phyloP scores from a whole-genome alignment of 1,140 invertebrate species.

The Pissodes strobi region DNA sequence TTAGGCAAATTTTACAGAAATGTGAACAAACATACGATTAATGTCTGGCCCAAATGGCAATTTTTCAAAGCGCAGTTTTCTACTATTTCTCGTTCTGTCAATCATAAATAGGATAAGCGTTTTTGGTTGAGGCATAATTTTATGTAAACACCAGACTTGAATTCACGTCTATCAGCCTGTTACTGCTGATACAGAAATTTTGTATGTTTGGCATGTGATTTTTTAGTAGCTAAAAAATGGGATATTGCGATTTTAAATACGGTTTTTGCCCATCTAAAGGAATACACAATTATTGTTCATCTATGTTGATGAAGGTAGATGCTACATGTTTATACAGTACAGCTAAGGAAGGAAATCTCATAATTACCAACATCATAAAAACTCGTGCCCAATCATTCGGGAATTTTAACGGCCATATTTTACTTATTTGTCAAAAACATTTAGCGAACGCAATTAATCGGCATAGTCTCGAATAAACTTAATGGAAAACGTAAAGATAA shows the following conservation, averaged over 20 bases:
- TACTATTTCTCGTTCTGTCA: slow-evolving; percentile 2
- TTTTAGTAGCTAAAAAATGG: too few species aligned
- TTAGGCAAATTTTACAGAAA: slow-evolving; percentile 12
- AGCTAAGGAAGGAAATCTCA: too few species aligned
- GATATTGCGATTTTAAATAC: too few species aligned
- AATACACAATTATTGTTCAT: too few species aligned
- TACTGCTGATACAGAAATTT: too few species aligned
- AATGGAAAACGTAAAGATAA: slow-evolving; percentile 18
- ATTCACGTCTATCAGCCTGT: neutral
- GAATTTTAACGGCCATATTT: neutral
- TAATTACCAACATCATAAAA: too few species aligned
- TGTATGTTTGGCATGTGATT: neutral
- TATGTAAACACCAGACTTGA: neutral
- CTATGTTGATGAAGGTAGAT: too few species aligned
- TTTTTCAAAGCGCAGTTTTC: neutral
- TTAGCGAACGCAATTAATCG: slow-evolving; percentile 10
- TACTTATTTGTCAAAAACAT: slow-evolving; percentile 1
- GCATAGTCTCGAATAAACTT: slow-evolving; percentile 3
- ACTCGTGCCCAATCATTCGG: too few species aligned
- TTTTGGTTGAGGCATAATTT: slow-evolving; percentile 4
- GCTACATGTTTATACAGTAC: too few species aligned
- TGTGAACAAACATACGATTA: slow-evolving; percentile 11
- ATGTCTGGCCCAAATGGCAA: slow-evolving; percentile 5
- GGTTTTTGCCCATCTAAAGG: too few species aligned
- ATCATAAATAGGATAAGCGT: slow-evolving; percentile 10